Percentiles rank a stretch among this genome's conserved stretches.
Evolutionary conservation across 2,888 invertebrate species (phyloP).

Genomic region (Phyllotreta cruciferae): DNA sequence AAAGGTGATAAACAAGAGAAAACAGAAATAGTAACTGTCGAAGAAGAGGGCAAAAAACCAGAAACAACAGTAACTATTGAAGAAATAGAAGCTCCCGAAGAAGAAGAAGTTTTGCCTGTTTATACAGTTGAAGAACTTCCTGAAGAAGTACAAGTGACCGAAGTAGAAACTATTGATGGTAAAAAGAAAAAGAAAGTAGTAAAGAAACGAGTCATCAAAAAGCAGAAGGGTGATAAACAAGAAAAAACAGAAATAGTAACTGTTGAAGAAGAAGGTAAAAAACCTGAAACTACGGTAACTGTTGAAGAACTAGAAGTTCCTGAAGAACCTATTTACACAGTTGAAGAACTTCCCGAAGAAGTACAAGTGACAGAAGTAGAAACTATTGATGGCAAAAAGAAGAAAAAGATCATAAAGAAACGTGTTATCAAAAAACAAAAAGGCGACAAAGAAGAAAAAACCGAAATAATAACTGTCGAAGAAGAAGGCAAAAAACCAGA

Average conservation of each 20-base stretch:
- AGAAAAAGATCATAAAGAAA: slow-evolving; percentile 52
- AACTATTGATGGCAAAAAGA: slow-evolving; percentile 42
- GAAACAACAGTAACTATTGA: slow-evolving; percentile 57
- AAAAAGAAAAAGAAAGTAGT: slow-evolving; percentile 51
- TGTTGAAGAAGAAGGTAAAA: slow-evolving; percentile 55
- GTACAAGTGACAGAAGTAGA: slow-evolving; percentile 45
- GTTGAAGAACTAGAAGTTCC: slow-evolving; percentile 54
- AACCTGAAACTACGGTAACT: slow-evolving; percentile 56
- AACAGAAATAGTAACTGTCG: slow-evolving; percentile 50
- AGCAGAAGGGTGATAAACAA: slow-evolving; percentile 48
- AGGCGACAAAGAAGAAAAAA: slow-evolving; percentile 52
- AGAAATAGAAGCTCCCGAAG: slow-evolving; percentile 51
- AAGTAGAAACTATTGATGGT: slow-evolving; percentile 53
- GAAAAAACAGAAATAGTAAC: slow-evolving; percentile 51
- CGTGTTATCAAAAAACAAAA: slow-evolving; percentile 59
- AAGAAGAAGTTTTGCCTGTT: slow-evolving; percentile 43
- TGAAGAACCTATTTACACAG: slow-evolving; percentile 39
- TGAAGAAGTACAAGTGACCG: slow-evolving; percentile 45
- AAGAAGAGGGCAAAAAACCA: slow-evolving; percentile 56
- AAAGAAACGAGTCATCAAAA: slow-evolving; percentile 47
- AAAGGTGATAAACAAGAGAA: slow-evolving; percentile 49
- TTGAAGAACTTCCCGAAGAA: slow-evolving; percentile 48
- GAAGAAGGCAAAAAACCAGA: slow-evolving; percentile 58
- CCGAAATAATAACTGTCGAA: slow-evolving; percentile 60
- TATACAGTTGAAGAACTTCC: slow-evolving; percentile 39